Evolutionary conservation across 2,113 vertebrate species (phyloP), one percentile per base, ranked within the genome.

Genomic region (Dolichotis patagonum): DNA sequence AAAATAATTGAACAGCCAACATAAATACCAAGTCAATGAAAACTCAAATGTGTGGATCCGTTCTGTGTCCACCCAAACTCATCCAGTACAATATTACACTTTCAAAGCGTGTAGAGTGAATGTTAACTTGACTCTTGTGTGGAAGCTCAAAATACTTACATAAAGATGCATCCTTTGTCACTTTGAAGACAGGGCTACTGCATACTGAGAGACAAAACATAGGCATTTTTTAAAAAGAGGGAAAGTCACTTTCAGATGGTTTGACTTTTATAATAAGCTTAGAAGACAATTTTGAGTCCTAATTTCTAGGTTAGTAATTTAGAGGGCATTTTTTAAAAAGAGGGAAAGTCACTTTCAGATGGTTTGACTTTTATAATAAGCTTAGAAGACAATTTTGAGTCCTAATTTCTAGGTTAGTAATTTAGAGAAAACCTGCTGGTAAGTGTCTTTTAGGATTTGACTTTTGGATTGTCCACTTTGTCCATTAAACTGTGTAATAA

Each of bases 1-100:
- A 98, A 98, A 98, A 98, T 98, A 98, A 99, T 96, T 98, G 98
- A 98, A 97, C 96, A 98, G 97, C 91, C 83, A 96, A 97, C 71
- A 85, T 98, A 98, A 98, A 98, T 97, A 98, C 97, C 0, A 83
- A 98, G 97, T 96, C 0, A 6, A 93, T 97, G 95, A 96, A 97
- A 98, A 98, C 98, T 98, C 97, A 98, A 98, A 97, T 91, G 92
- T 97, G 49, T 41, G 98, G 98, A 98, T 97, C 96, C 24, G 6
- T 96, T 63, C 43, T 98, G 98, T 96, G 98, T 97, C 73, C 95
- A 97, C 95, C 91, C 93, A 98, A 97, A 98, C 96, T 97, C 98
- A 97, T 98, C 94, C 97, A 97, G 97, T 67, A 84, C 89, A 97
- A 97, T 71, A 94, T 81, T 96, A 92, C 30, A 94, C 90, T 98